Conservation (phyloP, 2,888 invertebrate species). For the Empis stercorea region DNA sequence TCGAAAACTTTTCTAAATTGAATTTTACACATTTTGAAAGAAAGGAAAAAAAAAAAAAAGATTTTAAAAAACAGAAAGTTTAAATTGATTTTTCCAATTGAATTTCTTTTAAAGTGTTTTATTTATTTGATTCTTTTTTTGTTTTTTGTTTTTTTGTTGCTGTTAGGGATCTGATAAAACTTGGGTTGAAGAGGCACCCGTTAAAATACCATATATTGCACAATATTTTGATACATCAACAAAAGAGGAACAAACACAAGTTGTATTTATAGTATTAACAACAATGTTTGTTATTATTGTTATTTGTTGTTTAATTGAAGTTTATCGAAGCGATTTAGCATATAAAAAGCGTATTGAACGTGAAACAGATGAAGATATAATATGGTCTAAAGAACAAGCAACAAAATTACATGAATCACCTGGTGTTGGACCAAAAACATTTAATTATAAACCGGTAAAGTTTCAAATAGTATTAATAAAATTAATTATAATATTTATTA, state of each 20-base stretch:
- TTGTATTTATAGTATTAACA: slow-evolving; percentile 66
- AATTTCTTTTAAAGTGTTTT: neutral
- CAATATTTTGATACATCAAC: slow-evolving; percentile 58
- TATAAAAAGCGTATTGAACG: slow-evolving; percentile 59
- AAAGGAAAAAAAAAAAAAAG: neutral
- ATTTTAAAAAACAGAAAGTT: no score
- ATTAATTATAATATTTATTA: neutral
- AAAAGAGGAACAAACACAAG: slow-evolving; percentile 68
- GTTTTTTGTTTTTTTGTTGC: slow-evolving; percentile 8
- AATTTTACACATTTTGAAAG: neutral
- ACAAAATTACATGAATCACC: slow-evolving; percentile 51
- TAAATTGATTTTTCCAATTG: neutral
- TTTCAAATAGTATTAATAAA: neutral
- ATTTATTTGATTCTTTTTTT: neutral
- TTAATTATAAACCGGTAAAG: slow-evolving; percentile 42
- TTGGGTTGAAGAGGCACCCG: slow-evolving; percentile 77
- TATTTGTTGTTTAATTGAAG: slow-evolving; percentile 56
- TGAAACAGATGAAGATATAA: slow-evolving; percentile 62
- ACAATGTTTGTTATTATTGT: slow-evolving; percentile 60
- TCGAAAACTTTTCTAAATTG: neutral
- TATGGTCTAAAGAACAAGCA: slow-evolving; percentile 61
- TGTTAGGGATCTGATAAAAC: slow-evolving; percentile 59
- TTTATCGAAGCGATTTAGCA: slow-evolving; percentile 61
- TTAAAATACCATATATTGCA: slow-evolving; percentile 60
- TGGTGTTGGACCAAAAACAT: slow-evolving; percentile 33